Conservation (phyloP, 2,888 invertebrate genomes). For the Campaea margaritaria region DNA sequence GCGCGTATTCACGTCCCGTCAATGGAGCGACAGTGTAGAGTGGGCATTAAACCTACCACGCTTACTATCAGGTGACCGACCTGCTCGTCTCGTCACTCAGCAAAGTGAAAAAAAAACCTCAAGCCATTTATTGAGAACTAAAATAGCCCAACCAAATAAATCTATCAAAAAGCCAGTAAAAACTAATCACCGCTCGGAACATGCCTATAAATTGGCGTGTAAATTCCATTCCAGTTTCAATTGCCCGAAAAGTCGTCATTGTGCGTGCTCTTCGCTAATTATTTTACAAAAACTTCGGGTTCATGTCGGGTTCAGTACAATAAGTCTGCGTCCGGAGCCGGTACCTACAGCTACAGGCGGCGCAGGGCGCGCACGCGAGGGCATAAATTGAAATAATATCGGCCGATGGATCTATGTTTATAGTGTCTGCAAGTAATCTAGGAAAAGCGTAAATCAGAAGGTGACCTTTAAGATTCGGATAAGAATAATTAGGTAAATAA, state of each 20-base stretch:
- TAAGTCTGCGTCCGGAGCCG: constrained; percentile 19
- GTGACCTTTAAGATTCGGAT: constrained; percentile 6
- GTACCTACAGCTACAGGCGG: too few relatives aligned
- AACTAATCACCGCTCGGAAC: constrained; percentile 32
- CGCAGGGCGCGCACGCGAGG: constrained; percentile 40
- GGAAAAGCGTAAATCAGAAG: constrained; percentile 12
- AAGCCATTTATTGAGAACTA: too few relatives aligned
- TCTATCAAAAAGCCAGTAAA: constrained; percentile 30
- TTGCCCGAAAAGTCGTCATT: constrained; percentile 39
- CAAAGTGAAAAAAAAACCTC: too few relatives aligned
- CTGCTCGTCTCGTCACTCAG: too few relatives aligned
- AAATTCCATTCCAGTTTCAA: constrained; percentile 41
- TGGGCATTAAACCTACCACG: too few relatives aligned
- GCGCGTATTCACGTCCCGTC: too few relatives aligned
- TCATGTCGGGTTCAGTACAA: constrained; percentile 24
- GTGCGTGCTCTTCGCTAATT: constrained; percentile 44
- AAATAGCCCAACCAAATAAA: constrained; percentile 15
- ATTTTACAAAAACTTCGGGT: constrained; percentile 36
- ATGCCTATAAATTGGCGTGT: constrained; percentile 36
- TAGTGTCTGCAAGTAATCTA: constrained; percentile 34
- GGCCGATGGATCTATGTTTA: constrained; percentile 41
- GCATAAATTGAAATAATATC: constrained; percentile 45
- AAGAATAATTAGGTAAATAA: not conserved
- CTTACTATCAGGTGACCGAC: too few relatives aligned
- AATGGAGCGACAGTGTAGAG: too few relatives aligned